Evolutionary conservation across 2,888 invertebrate species (phyloP), one percentile per base, ranked within the genome.

Genomic region (Fissipunctia ypsillon): DNA sequence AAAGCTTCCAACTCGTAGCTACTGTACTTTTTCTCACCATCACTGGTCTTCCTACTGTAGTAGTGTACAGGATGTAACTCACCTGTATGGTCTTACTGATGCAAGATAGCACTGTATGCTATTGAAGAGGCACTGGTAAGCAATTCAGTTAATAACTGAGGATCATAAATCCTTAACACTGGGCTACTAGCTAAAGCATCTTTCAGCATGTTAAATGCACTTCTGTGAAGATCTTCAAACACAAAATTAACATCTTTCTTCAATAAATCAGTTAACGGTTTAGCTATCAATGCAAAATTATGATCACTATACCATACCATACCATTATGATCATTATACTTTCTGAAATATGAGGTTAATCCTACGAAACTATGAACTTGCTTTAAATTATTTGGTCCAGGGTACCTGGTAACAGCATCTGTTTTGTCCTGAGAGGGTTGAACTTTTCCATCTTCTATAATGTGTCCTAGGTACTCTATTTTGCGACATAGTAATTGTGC

Each of bases 211-310:
- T 73, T 38, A 52, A 65, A 72, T 28, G 71, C 70, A 22, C 2
- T 5, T 63, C 48, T 60, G 3, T 84, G 69, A 22, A 76, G 48
- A 12, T 69, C 57, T n/a, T 54, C 61, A 67, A 85, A 83, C 10
- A 25, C 16, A 73, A 83, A 84, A 3, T 60, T 69, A 38, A 38
- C 45, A n/a, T 41, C 25, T 54, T 19, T 38, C 10, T 38, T 38
- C 10, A 66, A 28, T 19, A 54, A 41, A 28, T 66, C 66, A 10
- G 54, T 41, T 54, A 54, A 28, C 3, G 65, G 52, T 16, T 52
- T 81, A 10, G 87, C 87, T 56, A 88, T 85, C 10, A 70, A 0
- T 0, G 89, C 81, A 84, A n/a, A n/a, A n/a, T n/a, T n/a, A n/a
- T n/a, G n/a, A n/a, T n/a, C n/a, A n/a, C n/a, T n/a, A n/a, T n/a